These are phyloP conservation scores for Aproaerema taeniolella DNA, from an alignment of 2,888 invertebrate genomes.

Conservation along the genomic window DNA sequence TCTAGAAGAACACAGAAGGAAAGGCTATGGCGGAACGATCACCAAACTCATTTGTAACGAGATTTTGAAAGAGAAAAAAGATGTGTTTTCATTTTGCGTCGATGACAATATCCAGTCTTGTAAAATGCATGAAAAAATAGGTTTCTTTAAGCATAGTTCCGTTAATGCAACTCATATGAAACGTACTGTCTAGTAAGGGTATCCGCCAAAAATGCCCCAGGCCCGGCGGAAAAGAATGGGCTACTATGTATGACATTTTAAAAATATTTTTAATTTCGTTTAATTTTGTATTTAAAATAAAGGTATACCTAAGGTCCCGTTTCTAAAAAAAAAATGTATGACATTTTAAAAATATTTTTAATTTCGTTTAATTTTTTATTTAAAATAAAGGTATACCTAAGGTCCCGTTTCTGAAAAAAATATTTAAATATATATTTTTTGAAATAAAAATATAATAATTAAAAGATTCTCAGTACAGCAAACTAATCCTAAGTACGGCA, in stretches of 20 bases:
- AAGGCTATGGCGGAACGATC: constrained; percentile 15
- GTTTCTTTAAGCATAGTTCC: constrained; percentile 18
- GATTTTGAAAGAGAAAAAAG: constrained; percentile 22
- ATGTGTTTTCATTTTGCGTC: constrained; percentile 29
- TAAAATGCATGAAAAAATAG: constrained; percentile 31
- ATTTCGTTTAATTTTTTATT: too few species aligned
- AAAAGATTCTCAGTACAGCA: too few species aligned
- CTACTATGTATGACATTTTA: not conserved
- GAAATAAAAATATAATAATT: too few species aligned
- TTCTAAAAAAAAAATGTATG: too few species aligned
- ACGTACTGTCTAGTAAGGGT: not conserved
- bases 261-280: not conserved
- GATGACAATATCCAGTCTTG: constrained; percentile 26
- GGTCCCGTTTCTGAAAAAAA: too few species aligned
- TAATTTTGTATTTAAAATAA: not conserved
- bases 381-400: too few species aligned
- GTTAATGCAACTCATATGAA: constrained; percentile 3
- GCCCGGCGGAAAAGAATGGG: not conserved
- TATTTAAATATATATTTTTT: too few species aligned
- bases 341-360: too few species aligned
- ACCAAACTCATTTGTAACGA: constrained; percentile 30
- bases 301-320: too few species aligned
- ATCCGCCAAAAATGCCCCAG: not conserved
- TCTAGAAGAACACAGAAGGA: constrained; percentile 35
- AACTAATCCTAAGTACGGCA: too few species aligned